These are phyloP conservation scores for Meriones unguiculatus DNA, from an alignment of 2,113 vertebrate species.

Conservation along the genomic window DNA sequence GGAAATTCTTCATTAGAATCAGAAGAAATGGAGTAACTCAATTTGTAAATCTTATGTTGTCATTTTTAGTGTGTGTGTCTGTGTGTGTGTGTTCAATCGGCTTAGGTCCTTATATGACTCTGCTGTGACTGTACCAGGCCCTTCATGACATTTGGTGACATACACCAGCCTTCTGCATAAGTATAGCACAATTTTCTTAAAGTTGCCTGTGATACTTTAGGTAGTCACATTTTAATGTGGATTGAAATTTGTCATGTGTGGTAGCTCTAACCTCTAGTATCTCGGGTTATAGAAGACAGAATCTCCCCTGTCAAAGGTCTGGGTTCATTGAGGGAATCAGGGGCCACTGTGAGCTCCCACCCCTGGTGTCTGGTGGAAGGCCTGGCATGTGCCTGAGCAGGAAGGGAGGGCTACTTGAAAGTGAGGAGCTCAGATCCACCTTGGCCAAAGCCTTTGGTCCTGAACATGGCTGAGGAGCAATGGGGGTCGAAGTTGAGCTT, in stretches of 20 bases:
- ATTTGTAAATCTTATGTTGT: slow-evolving; percentile 13
- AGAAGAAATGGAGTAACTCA: slow-evolving; percentile 39
- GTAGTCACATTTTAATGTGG: not conserved
- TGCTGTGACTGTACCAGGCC: not conserved
- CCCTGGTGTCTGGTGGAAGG: not conserved
- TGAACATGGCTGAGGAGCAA: not conserved
- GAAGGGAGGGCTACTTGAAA: not conserved
- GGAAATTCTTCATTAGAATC: slow-evolving; percentile 35
- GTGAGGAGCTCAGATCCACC: not conserved
- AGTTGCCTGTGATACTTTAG: not conserved
- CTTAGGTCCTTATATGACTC: not conserved
- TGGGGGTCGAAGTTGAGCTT: not conserved
- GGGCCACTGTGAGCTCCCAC: not conserved
- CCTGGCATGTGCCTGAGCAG: not conserved
- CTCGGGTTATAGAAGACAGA: not conserved
- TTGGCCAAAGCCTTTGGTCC: not conserved
- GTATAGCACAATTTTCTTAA: not conserved
- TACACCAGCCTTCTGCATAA: not conserved
- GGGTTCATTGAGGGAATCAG: not conserved
- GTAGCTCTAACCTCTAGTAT: not conserved
- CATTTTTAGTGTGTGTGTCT: not conserved
- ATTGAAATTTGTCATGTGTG: not conserved
- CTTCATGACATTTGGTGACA: slow-evolving; percentile 6
- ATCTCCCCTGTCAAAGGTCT: not conserved
- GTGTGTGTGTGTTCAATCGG: not conserved